phyloP scores from a whole-genome alignment of 2,888 invertebrate genomes.

The Hemistola chrysoprasaria region DNA sequence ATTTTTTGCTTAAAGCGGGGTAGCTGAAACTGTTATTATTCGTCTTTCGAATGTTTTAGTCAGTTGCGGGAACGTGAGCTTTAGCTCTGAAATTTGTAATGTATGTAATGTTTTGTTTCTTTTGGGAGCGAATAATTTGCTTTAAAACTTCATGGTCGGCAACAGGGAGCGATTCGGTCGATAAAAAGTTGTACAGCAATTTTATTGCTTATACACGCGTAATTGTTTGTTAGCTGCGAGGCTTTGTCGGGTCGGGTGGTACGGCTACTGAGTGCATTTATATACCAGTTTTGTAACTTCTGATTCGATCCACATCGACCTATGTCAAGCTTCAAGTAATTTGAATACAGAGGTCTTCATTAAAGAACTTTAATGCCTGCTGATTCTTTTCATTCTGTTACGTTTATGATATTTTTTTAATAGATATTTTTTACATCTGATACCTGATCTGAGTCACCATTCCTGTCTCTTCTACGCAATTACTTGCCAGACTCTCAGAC shows the following conservation, averaged over 20 bases:
- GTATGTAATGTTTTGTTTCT: too few relatives aligned
- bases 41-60: conserved; percentile 19
- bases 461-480: too few relatives aligned
- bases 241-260: conserved; percentile 49
- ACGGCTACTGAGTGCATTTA: conserved; percentile 49
- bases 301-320: conserved; percentile 55
- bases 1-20: conserved; percentile 60
- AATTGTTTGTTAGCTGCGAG: conserved; percentile 66
- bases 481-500: too few relatives aligned
- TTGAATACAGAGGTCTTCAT: too few relatives aligned
- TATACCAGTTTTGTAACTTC: conserved; percentile 54
- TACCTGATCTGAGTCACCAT: too few relatives aligned
- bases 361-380: too few relatives aligned
- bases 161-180: conserved; percentile 42
- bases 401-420: too few relatives aligned
- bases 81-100: too few relatives aligned
- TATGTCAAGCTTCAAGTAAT: not conserved
- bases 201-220: conserved; percentile 67
- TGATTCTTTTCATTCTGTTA: too few relatives aligned
- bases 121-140: not conserved
- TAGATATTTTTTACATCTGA: too few relatives aligned
- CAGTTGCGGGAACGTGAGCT: too few relatives aligned
- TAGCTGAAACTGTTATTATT: conserved; percentile 47
- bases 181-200: conserved; percentile 60
- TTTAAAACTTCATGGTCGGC: conserved; percentile 9